Evolutionary conservation across 2,113 vertebrate species (phyloP), one percentile per base, ranked within the genome.

Genomic region (Ophiodon elongatus): DNA sequence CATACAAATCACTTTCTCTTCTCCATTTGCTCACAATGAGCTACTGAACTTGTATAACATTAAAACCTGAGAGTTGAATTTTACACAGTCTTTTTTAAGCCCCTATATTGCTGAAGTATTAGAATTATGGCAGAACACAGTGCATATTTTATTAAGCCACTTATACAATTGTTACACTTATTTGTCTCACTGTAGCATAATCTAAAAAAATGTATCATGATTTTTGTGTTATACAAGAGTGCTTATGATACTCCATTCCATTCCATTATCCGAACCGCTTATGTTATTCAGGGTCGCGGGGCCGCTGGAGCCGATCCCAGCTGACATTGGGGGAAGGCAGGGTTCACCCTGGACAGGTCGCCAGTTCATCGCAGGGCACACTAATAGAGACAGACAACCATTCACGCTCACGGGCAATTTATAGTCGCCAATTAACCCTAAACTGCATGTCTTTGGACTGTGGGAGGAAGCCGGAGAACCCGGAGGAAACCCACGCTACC

Each of bases 161-260:
- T 85, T 47, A 60, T 15, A 19, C 6, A 37, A 17, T 23, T 1
- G 21, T 52, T 71, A 56, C 1, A 64, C 9, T 25, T 52, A 84
- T 89, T 87, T 79, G 37, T 88, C 69, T 89, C 78, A 77, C 73
- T 88, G 33, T 10, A 79, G 73, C 25, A 41, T 35, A 47, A 72
- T 80, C 11, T 56, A 35, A 81, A 79, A n/a, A 65, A 78, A 88
- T 79, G 41, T 27, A 59, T 78, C 9, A 35, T 54, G 14, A 62
- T 79, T 27, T 72, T 25, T 83, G 25, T 56, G 47, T 75, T 60
- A 82, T 71, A 75, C 41, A 39, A 27, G 4, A 47, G 25, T 64
- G 25, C 66, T 79, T 71, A 60, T 47, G 73, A 68, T 54, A 15
- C 2, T 65, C n/a, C n/a, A n/a, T n/a, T n/a, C n/a, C n/a, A n/a